phyloP scores from a whole-genome alignment of 2,113 vertebrate genomes.

The Orientallactaga bullata region DNA sequence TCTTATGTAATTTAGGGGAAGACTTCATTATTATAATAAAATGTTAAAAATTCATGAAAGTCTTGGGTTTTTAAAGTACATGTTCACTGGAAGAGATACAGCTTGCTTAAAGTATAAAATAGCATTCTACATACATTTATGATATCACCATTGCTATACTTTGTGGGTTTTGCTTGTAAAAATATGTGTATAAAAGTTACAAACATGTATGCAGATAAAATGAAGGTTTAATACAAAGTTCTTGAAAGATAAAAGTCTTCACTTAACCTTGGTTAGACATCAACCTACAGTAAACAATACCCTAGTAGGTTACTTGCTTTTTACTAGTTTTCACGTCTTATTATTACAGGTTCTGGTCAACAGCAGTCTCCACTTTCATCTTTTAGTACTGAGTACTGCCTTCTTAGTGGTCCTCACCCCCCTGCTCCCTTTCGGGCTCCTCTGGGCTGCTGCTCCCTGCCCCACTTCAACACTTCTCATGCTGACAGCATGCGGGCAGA shows the following conservation, averaged over 20 bases:
- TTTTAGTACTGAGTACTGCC: background rate
- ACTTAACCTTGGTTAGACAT: conserved; percentile 56
- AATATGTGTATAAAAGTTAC: conserved; percentile 56
- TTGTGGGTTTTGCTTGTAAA: conserved; percentile 48
- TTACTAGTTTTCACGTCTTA: conserved; percentile 61
- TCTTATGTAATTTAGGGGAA: conserved; percentile 38
- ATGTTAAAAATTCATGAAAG: conserved; percentile 15
- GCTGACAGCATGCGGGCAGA: background rate
- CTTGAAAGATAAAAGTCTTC: conserved; percentile 55
- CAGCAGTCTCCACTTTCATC: conserved; percentile 56
- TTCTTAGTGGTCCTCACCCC: conserved; percentile 17
- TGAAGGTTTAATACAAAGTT: conserved; percentile 32
- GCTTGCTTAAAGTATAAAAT: conserved; percentile 4
- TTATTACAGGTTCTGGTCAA: conserved; percentile 61
- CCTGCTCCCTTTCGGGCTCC: background rate
- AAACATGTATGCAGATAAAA: background rate
- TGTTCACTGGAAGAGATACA: conserved; percentile 8
- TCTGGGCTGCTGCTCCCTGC: background rate
- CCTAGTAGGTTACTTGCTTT: conserved; percentile 61
- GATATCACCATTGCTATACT: background rate
- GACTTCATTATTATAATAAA: background rate
- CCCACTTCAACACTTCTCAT: background rate
- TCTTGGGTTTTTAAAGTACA: background rate
- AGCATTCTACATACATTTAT: background rate
- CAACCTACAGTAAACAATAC: conserved; percentile 69